Evolutionary conservation across 1,140 invertebrate genomes (phyloP).

Genomic region (Eriocheir sinensis): DNA sequence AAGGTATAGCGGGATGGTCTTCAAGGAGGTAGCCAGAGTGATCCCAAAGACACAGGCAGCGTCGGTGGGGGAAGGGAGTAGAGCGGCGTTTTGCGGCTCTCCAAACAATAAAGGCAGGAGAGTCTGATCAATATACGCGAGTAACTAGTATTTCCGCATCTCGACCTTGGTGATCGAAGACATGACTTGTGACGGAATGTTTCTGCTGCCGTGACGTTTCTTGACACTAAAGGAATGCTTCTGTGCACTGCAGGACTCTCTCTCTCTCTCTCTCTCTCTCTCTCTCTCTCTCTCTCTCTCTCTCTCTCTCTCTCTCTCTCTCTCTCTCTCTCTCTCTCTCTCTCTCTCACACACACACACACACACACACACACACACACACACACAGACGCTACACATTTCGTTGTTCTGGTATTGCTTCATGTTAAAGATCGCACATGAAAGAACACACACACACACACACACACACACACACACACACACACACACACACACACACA

Average conservation of each 20-base stretch:
- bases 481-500: constrained; percentile 32
- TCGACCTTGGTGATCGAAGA: background rate
- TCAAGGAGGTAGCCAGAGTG: background rate
- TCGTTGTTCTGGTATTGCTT: too few relatives aligned
- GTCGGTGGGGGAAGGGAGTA: background rate
- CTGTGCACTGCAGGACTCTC: background rate
- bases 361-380: constrained; percentile 23
- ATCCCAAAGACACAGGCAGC: background rate
- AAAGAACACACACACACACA: constrained; percentile 39
- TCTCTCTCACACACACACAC: background rate
- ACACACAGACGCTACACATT: background rate
- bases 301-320: background rate
- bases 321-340: background rate
- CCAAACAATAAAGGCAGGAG: background rate
- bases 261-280: background rate
- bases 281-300: background rate
- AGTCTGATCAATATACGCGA: constrained; percentile 24
- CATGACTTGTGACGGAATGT: background rate
- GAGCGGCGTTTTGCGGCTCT: background rate
- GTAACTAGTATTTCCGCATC: constrained; percentile 13
- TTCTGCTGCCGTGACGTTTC: background rate
- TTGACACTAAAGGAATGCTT: background rate
- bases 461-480: constrained; percentile 29
- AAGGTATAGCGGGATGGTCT: background rate
- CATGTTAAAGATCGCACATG: too few relatives aligned